phyloP scores from a whole-genome alignment of 2,113 vertebrate species.

The Recurvirostra avosetta region DNA sequence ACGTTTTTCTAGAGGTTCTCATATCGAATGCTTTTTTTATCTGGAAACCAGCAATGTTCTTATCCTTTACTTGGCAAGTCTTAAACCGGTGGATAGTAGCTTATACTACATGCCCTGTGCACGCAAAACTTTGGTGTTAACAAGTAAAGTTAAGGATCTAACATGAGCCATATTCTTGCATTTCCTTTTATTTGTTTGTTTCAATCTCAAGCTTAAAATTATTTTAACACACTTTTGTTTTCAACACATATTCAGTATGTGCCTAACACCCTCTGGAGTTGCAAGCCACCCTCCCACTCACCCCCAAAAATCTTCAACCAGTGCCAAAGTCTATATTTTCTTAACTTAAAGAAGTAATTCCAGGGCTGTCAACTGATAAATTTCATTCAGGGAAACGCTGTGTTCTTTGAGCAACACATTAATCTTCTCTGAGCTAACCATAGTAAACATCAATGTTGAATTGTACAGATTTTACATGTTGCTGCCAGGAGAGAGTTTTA shows the following conservation, averaged over 20 bases:
- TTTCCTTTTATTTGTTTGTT: constrained; percentile 36
- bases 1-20: neutral
- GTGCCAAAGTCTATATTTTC: constrained; percentile 46
- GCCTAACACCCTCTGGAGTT: constrained; percentile 46
- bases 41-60: neutral
- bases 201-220: neutral
- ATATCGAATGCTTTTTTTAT: neutral
- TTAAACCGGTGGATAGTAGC: neutral
- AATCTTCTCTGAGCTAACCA: constrained; percentile 34
- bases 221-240: constrained; percentile 52
- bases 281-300: constrained; percentile 34
- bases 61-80: neutral
- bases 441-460: constrained; percentile 41
- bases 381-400: neutral
- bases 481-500: constrained; percentile 34
- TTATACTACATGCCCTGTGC: neutral
- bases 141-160: neutral
- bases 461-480: constrained; percentile 11
- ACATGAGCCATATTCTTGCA: neutral
- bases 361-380: constrained; percentile 33
- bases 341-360: constrained; percentile 55
- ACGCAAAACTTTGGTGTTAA: neutral
- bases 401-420: constrained; percentile 45
- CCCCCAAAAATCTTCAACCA: constrained; percentile 26
- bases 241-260: constrained; percentile 20